Evolutionary conservation across 2,797 vertebrate genomes (phyloP), one percentile per base, ranked within the genome.

Genomic region (Mormyrus hasselquistii): DNA sequence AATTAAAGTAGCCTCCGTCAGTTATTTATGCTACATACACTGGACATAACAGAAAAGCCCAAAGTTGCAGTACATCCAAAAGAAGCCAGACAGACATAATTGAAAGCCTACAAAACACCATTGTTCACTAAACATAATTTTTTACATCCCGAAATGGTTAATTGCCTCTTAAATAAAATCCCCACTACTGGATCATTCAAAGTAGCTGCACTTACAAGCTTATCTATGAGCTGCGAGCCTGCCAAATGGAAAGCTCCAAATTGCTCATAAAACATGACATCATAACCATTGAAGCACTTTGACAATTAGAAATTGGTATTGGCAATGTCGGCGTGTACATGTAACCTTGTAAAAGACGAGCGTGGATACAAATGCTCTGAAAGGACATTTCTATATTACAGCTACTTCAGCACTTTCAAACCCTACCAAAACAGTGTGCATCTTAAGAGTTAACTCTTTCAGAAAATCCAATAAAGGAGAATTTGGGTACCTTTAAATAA

Each of bases 221-320:
- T 89, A 91, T 91, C 59, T 50, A 90, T 84, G 79, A 89, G 88
- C 90, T 90, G 89, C 91, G 88, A 87, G 50, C 89, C 62, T n/a
- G 90, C 89, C 89, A 91, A 91, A 93, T 91, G 90, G 91, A 90
- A 92, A 92, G 89, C 89, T 88, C 90, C 91, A 93, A 93, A 91
- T 91, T 62, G 92, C 90, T 91, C 91, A 91, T 94, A 92, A 95
- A 95, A 93, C n/a, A 16, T 2, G 91, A 94, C 92, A 94, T 94
- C 93, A 94, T 94, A 95, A 19, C 90, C 91, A 88, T 69, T 93
- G 90, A 47, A 91, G 87, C 49, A 90, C 79, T 89, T 89, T 55
- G 86, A 88, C 62, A 25, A 57, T 89, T 88, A 90, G 89, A 92
- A 88, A 90, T 88, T 91, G 88, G 90, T 88, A 87, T 82, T 88